Conservation (phyloP, 2,113 vertebrate species). For the Tachysurus fulvidraco region DNA sequence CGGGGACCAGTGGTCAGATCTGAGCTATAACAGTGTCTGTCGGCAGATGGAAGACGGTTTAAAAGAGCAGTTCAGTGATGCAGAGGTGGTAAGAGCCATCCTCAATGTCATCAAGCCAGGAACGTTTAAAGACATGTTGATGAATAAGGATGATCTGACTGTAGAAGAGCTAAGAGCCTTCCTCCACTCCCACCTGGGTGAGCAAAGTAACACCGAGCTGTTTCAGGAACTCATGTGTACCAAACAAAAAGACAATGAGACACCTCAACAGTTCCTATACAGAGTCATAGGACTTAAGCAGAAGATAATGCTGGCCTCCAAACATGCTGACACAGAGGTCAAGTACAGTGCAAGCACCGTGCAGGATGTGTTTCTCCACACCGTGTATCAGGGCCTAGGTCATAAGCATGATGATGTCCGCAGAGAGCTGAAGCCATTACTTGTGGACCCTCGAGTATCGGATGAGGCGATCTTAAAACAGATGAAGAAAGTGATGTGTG, state of each 20-base stretch:
- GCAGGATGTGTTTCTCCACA: neutral
- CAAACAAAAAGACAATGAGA: too few relatives aligned
- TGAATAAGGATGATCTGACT: neutral
- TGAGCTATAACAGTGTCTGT: neutral
- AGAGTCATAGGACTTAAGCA: too few relatives aligned
- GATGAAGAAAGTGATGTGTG: slow-evolving; percentile 25
- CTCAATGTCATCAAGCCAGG: neutral
- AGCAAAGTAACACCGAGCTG: too few relatives aligned
- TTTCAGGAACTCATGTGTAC: too few relatives aligned
- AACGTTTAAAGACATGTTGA: neutral
- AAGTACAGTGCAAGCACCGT: too few relatives aligned
- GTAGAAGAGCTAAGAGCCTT: too few relatives aligned
- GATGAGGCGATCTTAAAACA: slow-evolving; percentile 28
- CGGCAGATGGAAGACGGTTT: neutral
- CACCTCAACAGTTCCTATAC: too few relatives aligned
- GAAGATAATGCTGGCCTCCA: too few relatives aligned
- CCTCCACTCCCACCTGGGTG: too few relatives aligned
- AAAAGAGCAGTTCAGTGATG: too few relatives aligned
- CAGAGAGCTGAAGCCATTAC: slow-evolving; percentile 18
- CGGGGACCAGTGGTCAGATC: neutral
- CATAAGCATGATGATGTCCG: slow-evolving; percentile 30
- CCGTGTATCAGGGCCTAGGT: neutral
- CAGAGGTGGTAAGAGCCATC: neutral
- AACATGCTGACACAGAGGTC: too few relatives aligned
- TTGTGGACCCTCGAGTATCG: neutral